Evolutionary conservation across 2,888 invertebrate genomes (phyloP).

Genomic region (Perithous albicinctus): DNA sequence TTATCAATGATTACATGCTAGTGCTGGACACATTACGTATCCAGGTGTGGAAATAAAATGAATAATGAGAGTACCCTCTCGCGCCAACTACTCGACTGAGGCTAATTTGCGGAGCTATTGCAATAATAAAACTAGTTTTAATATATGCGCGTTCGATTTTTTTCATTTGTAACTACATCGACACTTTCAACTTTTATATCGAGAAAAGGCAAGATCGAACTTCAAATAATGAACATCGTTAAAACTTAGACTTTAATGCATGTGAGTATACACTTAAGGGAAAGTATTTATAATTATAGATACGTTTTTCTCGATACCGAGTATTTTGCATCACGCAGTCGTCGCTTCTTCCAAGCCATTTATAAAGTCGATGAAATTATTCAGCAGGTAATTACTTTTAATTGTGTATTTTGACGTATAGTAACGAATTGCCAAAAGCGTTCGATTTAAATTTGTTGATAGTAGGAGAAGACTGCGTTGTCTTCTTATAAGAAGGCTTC

Average conservation of each 20-base stretch:
- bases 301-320: constrained; percentile 8
- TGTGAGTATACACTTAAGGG: no score
- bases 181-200: constrained; percentile 24
- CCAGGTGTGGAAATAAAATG: constrained; percentile 14
- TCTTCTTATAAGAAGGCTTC: no score
- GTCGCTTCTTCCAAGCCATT: constrained; percentile 17
- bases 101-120: background rate
- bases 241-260: constrained; percentile 57
- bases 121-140: background rate
- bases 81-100: background rate
- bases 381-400: constrained; percentile 36
- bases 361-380: constrained; percentile 48
- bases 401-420: background rate
- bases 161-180: background rate
- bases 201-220: constrained; percentile 4
- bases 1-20: constrained; percentile 77
- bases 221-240: constrained; percentile 47
- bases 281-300: constrained; percentile 14
- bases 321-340: background rate
- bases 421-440: background rate
- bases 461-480: no score
- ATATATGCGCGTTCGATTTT: background rate
- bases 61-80: constrained; percentile 48
- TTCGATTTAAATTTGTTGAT: background rate
- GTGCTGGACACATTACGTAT: constrained; percentile 1